phyloP scores from a whole-genome alignment of 1,140 invertebrate species.

The Cryptotermes secundus region DNA sequence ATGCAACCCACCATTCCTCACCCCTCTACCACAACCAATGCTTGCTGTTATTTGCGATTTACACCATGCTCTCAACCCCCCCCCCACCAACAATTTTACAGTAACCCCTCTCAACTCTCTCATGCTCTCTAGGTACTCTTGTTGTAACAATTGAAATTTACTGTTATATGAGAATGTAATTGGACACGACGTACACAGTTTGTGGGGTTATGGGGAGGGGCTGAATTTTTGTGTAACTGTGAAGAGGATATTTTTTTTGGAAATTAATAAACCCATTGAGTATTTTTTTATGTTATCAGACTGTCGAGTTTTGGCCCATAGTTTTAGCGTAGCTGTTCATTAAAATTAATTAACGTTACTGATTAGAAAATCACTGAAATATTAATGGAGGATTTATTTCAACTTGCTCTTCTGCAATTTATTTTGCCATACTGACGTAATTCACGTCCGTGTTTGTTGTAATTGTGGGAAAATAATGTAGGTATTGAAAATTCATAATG shows the following conservation, averaged over 20 bases:
- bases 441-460: no score
- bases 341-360: neutral
- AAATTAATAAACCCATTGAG: constrained; percentile 1
- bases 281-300: neutral
- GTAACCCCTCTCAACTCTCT: neutral
- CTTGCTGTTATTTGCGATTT: constrained; percentile 3
- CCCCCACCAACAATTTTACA: neutral
- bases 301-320: neutral
- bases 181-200: neutral
- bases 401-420: no score
- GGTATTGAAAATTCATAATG: no score
- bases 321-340: neutral
- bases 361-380: no score
- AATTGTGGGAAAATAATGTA: no score
- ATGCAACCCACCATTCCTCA: neutral
- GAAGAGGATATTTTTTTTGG: neutral
- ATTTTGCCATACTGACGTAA: no score
- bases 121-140: neutral
- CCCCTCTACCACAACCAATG: neutral
- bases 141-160: constrained; percentile 11
- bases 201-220: neutral
- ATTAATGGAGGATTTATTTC: no score
- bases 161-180: neutral
- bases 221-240: neutral
- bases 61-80: neutral